Conservation (phyloP, 2,113 vertebrate genomes). For the Pedionomus torquatus region DNA sequence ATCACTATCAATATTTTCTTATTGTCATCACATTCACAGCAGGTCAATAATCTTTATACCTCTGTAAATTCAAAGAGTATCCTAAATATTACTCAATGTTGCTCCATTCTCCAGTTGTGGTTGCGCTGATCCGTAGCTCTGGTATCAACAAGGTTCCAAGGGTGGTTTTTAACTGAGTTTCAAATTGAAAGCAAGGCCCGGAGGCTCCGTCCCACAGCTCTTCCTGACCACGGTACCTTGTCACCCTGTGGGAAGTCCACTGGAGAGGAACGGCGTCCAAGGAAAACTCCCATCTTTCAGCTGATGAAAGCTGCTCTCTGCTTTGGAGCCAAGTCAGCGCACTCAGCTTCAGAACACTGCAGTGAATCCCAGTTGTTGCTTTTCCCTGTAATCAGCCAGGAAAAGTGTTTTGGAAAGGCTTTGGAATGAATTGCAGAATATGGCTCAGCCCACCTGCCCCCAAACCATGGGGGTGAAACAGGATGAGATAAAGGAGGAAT, state of each 20-base stretch:
- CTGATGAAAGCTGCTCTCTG: neutral
- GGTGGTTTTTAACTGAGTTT: neutral
- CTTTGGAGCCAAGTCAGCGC: neutral
- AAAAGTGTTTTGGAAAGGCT: neutral
- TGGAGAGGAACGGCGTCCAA: neutral
- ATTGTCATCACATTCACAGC: neutral
- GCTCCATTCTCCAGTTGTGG: neutral
- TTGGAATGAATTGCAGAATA: neutral
- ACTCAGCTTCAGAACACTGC: neutral
- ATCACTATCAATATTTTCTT: neutral
- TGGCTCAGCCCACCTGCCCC: neutral
- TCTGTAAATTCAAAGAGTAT: neutral
- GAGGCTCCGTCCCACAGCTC: neutral
- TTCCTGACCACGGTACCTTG: neutral
- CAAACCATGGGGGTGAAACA: neutral
- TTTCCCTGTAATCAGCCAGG: neutral
- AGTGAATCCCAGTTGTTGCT: neutral
- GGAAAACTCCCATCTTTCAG: neutral
- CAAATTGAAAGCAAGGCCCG: neutral
- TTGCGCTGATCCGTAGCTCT: rapidly evolving
- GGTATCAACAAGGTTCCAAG: neutral
- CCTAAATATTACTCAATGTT: neutral
- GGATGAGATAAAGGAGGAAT: neutral
- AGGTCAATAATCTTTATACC: neutral
- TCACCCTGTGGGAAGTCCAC: neutral